These are phyloP conservation scores for Aspiorhynchus laticeps DNA, from an alignment of 2,113 vertebrate genomes.

Conservation along the genomic window DNA sequence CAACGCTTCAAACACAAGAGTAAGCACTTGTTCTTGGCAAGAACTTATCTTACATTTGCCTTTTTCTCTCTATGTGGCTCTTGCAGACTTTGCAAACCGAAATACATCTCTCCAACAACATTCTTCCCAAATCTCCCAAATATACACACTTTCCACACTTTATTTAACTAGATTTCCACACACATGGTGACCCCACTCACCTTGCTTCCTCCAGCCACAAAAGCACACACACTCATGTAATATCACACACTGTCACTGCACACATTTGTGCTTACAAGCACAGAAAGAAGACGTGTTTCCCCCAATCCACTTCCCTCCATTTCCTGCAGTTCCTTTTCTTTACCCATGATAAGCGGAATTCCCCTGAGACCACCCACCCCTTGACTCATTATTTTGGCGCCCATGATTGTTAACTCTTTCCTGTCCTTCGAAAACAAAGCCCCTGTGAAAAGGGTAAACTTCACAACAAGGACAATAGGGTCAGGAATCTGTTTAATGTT, in stretches of 20 bases:
- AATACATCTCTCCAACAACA: slow-evolving; percentile 58
- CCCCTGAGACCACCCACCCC: slow-evolving; percentile 64
- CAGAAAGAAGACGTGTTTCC: slow-evolving; percentile 25
- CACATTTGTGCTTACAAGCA: slow-evolving; percentile 1
- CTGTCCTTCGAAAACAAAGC: slow-evolving; percentile 64
- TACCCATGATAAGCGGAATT: slow-evolving; percentile 65
- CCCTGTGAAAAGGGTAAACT: neutral
- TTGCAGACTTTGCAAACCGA: slow-evolving; percentile 42
- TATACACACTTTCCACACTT: slow-evolving; percentile 62
- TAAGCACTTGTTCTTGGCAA: slow-evolving; percentile 25
- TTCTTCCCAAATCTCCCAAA: slow-evolving; percentile 54
- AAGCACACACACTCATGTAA: neutral
- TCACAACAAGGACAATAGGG: slow-evolving; percentile 40
- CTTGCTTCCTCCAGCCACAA: slow-evolving; percentile 62
- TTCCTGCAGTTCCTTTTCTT: slow-evolving; percentile 60
- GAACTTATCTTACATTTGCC: slow-evolving; percentile 52
- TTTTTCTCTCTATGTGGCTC: slow-evolving; percentile 49
- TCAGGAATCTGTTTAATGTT: neutral
- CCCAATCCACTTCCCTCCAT: slow-evolving; percentile 56
- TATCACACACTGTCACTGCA: neutral
- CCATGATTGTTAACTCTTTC: slow-evolving; percentile 72
- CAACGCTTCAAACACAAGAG: neutral
- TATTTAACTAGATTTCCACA: slow-evolving; percentile 47
- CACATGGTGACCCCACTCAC: slow-evolving; percentile 66
- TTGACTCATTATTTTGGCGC: slow-evolving; percentile 60